Evolutionary conservation across 2,797 vertebrate species (phyloP).

Genomic region (Perdix hodgsoniae): DNA sequence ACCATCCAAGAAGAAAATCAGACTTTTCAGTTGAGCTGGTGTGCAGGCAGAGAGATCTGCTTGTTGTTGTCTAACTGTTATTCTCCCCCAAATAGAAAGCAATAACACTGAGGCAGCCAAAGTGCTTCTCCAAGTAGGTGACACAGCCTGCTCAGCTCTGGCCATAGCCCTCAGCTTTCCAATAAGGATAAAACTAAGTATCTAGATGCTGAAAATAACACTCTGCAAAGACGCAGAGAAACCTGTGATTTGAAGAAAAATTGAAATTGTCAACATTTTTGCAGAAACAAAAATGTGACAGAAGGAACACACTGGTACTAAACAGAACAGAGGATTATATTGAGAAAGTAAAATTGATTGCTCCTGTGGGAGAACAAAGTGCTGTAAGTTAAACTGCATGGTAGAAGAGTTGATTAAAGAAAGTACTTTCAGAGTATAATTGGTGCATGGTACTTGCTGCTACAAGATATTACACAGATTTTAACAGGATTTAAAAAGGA

Average conservation of each 20-base stretch:
- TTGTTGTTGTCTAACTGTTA: neutral
- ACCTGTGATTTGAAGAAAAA: neutral
- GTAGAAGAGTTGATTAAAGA: neutral
- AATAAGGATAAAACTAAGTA: neutral
- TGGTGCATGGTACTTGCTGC: neutral
- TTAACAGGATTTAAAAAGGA: neutral
- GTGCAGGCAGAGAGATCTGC: neutral
- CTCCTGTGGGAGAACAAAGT: neutral
- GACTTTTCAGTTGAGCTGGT: neutral
- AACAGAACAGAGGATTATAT: neutral
- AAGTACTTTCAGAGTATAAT: conserved; percentile 4
- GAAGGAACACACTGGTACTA: neutral
- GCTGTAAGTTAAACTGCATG: neutral
- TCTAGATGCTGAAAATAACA: neutral
- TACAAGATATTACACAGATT: neutral
- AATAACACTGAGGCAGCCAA: neutral
- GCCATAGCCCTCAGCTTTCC: neutral
- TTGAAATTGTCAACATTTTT: neutral
- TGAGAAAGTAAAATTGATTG: neutral
- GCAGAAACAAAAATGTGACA: neutral
- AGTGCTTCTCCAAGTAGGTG: neutral
- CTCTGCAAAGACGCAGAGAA: neutral
- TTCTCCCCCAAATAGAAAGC: neutral
- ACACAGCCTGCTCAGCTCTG: neutral
- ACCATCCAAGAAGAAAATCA: neutral